Conservation (phyloP, 2,113 vertebrate genomes). For the Bubalus kerabau region DNA sequence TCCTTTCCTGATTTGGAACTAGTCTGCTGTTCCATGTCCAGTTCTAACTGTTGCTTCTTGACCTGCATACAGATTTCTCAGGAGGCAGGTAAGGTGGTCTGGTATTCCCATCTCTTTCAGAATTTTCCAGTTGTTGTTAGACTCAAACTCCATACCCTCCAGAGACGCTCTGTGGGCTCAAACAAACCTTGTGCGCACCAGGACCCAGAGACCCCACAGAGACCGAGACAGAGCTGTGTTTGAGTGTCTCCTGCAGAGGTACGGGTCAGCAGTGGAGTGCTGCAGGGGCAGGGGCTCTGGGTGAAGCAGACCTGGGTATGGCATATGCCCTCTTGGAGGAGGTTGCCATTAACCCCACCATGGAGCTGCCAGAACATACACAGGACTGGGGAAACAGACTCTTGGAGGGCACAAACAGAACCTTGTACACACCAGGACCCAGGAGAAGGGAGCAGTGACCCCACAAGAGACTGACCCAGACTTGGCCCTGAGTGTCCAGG, state of each 20-base stretch:
- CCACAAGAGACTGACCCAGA: not conserved
- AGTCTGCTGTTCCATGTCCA: not conserved
- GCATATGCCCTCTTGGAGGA: not conserved
- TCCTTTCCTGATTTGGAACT: not conserved
- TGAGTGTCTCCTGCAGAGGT: not conserved
- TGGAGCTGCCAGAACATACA: fast-evolving
- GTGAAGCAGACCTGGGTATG: not conserved
- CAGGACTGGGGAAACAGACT: not conserved
- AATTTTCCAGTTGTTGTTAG: not conserved
- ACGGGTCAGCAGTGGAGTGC: not conserved
- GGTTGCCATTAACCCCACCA: not conserved
- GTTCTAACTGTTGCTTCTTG: not conserved
- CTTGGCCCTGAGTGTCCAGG: not conserved
- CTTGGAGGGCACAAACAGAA: not conserved
- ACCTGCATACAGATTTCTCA: not conserved
- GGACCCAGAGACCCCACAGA: not conserved
- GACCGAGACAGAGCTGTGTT: not conserved
- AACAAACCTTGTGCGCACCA: not conserved
- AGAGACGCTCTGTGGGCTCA: not conserved
- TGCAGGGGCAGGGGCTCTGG: not conserved
- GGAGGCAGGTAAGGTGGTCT: not conserved
- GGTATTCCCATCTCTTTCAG: not conserved
- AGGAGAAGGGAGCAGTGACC: not conserved
- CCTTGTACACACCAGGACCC: not conserved
- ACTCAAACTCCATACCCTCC: not conserved